These are phyloP conservation scores for Anguilla pacifica DNA, from an alignment of 2,797 vertebrate genomes.

Conservation along the genomic window DNA sequence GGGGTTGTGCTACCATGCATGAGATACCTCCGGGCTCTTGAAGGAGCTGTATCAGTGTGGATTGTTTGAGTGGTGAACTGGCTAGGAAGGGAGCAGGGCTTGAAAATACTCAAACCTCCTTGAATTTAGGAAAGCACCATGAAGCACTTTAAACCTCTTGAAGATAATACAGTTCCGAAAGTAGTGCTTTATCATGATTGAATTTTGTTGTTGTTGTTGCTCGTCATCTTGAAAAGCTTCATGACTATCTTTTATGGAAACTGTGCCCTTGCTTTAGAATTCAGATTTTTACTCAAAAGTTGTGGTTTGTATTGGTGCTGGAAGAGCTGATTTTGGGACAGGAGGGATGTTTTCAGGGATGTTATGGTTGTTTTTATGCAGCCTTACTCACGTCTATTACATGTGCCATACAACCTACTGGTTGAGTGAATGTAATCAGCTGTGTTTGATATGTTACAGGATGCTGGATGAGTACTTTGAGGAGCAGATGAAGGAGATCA, in stretches of 20 bases:
- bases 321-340: neutral
- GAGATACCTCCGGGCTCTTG: neutral
- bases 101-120: neutral
- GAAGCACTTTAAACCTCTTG: neutral
- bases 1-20: neutral
- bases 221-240: neutral
- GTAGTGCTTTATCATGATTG: neutral
- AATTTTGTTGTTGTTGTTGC: neutral
- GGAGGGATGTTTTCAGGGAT: neutral
- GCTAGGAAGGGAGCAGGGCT: neutral
- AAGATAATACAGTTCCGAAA: neutral
- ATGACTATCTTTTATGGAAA: neutral
- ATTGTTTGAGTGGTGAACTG: neutral
- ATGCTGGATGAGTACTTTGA: constrained; percentile 93
- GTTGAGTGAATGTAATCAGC: neutral
- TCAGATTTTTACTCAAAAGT: neutral
- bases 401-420: too few relatives aligned
- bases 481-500: constrained; percentile 98
- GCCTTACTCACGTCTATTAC: neutral
- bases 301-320: neutral
- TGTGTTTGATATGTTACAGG: neutral
- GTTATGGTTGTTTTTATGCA: neutral
- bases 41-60: neutral
- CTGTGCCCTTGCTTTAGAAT: neutral
- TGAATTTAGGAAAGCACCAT: neutral